These are phyloP conservation scores for Cottoperca gobio DNA, from an alignment of 2,797 vertebrate genomes.

Conservation along the genomic window DNA sequence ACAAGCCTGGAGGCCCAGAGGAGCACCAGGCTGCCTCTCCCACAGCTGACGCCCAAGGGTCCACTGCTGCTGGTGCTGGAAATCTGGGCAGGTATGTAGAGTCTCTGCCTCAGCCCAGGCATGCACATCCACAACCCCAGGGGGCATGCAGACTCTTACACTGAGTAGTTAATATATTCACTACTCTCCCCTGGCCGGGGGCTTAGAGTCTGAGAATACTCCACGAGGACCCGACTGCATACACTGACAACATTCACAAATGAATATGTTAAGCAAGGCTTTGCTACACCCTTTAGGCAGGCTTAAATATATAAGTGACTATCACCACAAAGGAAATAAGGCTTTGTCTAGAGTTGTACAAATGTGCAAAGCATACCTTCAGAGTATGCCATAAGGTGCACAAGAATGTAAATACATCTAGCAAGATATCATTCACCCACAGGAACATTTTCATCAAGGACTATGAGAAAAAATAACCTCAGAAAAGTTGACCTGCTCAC, in stretches of 20 bases:
- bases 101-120: conserved; percentile 63
- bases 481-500: conserved; percentile 35
- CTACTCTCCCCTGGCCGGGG: conserved; percentile 60
- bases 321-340: conserved; percentile 62
- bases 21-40: conserved; percentile 58
- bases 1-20: conserved; percentile 51
- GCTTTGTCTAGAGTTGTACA: conserved; percentile 64
- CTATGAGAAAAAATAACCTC: conserved; percentile 16
- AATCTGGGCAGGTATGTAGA: conserved; percentile 67
- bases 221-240: conserved; percentile 51
- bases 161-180: conserved; percentile 73
- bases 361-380: conserved; percentile 51
- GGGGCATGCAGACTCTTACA: conserved; percentile 55
- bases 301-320: conserved; percentile 67
- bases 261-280: conserved; percentile 69
- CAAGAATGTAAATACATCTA: conserved; percentile 51
- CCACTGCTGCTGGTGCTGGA: conserved; percentile 55
- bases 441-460: conserved; percentile 51
- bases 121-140: conserved; percentile 67
- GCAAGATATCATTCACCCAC: conserved; percentile 26
- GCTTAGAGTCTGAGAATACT: conserved; percentile 67
- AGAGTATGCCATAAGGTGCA: conserved; percentile 42
- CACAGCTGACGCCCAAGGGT: conserved; percentile 56
- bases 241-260: conserved; percentile 71
- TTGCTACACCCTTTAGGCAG: conserved; percentile 57